phyloP scores from a whole-genome alignment of 2,888 invertebrate genomes.

The Andricus quercusramuli region DNA sequence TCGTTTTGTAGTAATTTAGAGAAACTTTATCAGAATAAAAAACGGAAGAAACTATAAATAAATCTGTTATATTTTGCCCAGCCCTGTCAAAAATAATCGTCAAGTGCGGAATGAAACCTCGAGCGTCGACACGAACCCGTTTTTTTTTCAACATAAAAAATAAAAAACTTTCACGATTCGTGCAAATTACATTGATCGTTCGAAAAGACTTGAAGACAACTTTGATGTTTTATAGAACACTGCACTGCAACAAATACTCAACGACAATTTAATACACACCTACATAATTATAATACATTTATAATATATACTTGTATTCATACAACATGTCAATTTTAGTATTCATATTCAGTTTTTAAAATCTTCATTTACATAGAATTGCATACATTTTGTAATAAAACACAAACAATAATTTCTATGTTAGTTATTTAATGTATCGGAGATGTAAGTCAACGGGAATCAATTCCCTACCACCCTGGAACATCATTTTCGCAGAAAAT shows the following conservation, averaged over 20 bases:
- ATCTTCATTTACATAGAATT: constrained; percentile 39
- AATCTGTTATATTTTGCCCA: constrained; percentile 23
- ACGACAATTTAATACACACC: constrained; percentile 30
- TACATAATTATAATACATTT: constrained; percentile 9
- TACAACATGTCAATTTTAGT: constrained; percentile 32
- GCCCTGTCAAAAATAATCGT: constrained; percentile 11
- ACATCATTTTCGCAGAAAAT: constrained; percentile 12
- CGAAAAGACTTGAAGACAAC: constrained; percentile 4
- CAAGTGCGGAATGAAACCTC: constrained; percentile 39
- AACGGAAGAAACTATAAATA: not conserved
- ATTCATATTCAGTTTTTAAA: constrained; percentile 25
- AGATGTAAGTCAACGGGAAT: constrained; percentile 63
- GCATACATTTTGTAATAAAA: constrained; percentile 56
- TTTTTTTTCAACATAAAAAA: not conserved
- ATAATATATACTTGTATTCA: constrained; percentile 28
- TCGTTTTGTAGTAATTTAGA: not conserved
- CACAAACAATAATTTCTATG: constrained; percentile 58
- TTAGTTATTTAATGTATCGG: constrained; percentile 32
- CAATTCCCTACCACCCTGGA: constrained; percentile 37
- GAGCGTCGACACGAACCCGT: constrained; percentile 33
- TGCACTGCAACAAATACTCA: constrained; percentile 34
- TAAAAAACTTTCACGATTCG: not conserved
- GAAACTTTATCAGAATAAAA: not conserved
- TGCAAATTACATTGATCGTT: not conserved
- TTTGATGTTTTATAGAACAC: constrained; percentile 4